Conservation (phyloP, 53 echinoderm and acorn worm species). For the Patiria pectinifera region DNA sequence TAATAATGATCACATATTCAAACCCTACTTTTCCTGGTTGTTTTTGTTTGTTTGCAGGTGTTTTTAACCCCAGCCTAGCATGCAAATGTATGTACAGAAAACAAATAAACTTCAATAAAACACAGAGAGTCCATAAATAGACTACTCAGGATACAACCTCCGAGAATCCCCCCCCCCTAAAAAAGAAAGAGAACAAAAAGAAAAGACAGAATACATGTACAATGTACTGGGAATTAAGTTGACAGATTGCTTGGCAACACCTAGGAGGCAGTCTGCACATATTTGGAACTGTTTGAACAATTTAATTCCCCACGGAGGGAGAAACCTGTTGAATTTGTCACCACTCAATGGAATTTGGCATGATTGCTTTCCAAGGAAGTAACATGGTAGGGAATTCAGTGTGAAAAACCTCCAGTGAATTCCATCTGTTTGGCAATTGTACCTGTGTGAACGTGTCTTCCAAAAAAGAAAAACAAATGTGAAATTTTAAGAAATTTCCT, state of each 20-base stretch:
- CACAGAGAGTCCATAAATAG: too few relatives aligned
- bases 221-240: neutral
- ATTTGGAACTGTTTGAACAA: neutral
- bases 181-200: neutral
- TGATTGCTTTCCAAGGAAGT: neutral
- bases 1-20: too few relatives aligned
- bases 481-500: too few relatives aligned
- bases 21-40: too few relatives aligned
- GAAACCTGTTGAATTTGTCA: slow-evolving; percentile 14
- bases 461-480: too few relatives aligned
- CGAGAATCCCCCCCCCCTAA: neutral
- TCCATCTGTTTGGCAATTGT: too few relatives aligned
- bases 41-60: too few relatives aligned
- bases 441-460: too few relatives aligned
- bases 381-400: neutral
- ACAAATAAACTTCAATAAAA: too few relatives aligned
- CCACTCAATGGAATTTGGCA: neutral
- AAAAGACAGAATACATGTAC: neutral
- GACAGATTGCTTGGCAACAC: neutral
- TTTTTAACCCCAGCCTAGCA: too few relatives aligned
- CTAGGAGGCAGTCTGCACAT: neutral
- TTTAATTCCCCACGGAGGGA: neutral
- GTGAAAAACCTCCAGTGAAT: neutral
- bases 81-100: too few relatives aligned
- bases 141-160: too few relatives aligned